These are phyloP conservation scores for Bicyclus anynana DNA, from an alignment of 1,140 invertebrate genomes.

Conservation along the genomic window DNA sequence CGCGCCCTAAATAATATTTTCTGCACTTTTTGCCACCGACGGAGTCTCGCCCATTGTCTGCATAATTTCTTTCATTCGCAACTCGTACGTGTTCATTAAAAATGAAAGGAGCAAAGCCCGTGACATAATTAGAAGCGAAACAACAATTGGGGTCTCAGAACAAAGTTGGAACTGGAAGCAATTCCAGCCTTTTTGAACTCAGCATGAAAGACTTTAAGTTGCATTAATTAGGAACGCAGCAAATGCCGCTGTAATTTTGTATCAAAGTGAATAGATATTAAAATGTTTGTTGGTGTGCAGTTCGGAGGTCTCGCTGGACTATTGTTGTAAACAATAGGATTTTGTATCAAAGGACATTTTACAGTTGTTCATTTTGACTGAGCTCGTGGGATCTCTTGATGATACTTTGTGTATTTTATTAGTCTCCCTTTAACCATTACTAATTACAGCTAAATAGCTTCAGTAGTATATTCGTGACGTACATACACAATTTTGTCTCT, in stretches of 20 bases:
- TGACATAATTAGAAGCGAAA: constrained; percentile 7
- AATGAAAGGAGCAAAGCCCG: constrained; percentile 8
- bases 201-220: neutral
- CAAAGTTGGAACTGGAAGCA: constrained; percentile 1
- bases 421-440: no score
- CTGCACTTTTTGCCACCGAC: neutral
- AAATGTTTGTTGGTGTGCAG: neutral
- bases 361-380: no score
- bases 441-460: no score
- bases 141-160: constrained; percentile 7
- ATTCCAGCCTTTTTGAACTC: constrained; percentile 2
- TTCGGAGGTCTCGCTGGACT: neutral
- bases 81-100: constrained; percentile 11
- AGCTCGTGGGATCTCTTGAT: no score
- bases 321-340: no score
- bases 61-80: constrained; percentile 9
- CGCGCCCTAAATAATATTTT: no score
- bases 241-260: neutral
- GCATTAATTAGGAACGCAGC: neutral
- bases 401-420: no score
- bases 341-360: no score
- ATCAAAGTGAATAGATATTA: neutral
- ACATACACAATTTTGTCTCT: no score
- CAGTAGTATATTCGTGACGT: no score
- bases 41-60: neutral